Conservation (phyloP, 2,797 vertebrate genomes). For the Cichlasoma orientale region DNA sequence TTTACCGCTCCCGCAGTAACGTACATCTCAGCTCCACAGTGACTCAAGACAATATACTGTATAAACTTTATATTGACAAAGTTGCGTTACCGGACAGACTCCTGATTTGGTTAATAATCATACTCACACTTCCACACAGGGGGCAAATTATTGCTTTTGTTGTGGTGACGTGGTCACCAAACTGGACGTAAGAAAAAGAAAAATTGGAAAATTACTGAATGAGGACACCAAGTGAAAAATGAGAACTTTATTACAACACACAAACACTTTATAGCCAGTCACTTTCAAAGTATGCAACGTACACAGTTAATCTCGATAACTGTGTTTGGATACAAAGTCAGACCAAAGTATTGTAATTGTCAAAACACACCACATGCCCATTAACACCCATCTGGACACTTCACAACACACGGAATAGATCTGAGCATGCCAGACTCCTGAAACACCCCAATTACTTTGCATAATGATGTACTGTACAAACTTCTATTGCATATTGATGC, state of each 20-base stretch:
- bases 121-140: no score
- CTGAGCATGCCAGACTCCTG: slow-evolving; percentile 69
- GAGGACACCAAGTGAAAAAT: slow-evolving; percentile 46
- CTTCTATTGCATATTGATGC: slow-evolving; percentile 70
- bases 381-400: slow-evolving; percentile 60
- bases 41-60: not conserved
- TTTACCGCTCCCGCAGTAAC: not conserved
- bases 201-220: not conserved
- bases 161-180: no score
- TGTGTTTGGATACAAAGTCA: slow-evolving; percentile 49
- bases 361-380: slow-evolving; percentile 59
- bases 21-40: not conserved
- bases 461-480: slow-evolving; percentile 75
- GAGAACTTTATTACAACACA: slow-evolving; percentile 76
- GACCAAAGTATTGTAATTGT: slow-evolving; percentile 43
- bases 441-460: slow-evolving; percentile 60
- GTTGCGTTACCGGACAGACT: not conserved
- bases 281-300: slow-evolving; percentile 59
- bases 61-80: not conserved
- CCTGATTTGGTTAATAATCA: no score
- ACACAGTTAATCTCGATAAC: slow-evolving; percentile 59
- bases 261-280: slow-evolving; percentile 59
- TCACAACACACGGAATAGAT: slow-evolving; percentile 64
- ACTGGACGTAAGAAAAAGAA: not conserved
- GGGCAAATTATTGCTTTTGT: no score